Base-by-base conservation (phyloP, 2,113 vertebrate genomes). In the Brachirus orientalis region DNA sequence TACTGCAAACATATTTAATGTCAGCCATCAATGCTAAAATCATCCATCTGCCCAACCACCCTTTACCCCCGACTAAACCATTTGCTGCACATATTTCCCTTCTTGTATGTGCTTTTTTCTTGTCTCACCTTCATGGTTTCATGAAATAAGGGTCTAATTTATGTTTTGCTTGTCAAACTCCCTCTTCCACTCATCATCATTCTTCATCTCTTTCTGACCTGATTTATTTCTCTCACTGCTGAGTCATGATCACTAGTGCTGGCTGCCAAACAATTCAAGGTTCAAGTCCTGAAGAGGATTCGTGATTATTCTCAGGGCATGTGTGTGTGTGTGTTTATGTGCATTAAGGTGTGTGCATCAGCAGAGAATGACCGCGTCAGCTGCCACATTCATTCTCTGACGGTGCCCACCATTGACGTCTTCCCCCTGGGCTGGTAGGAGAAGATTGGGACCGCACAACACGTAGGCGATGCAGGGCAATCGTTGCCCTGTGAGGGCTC, bases 211-310 rank as follows among this genome's bases (percentile, higher is more conserved):
- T 20, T 40, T 47, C 73, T 61, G 10, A 48, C 65, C 14, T 53
- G 54, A 78, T 70, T 57, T 65, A 57, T 79, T 75, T 69, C 55
- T 65, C 45, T 80, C 70, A 81, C 53, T 72, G 75, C 50, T 75
- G 79, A 86, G 75, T 86, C 80, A 69, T 79, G 83, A 88, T 72
- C 75, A 87, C 87, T 62, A 74, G 66, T 45, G 54, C 68, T 45
- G 59, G 58, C 83, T 84, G 71, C 78, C 72, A 82, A 88, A 79
- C 65, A 68, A 88, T 69, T 75, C 48, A 74, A 74, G 76, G 80
- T 87, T 76, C 64, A 72, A 83, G 77, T 69, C 66, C 75, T 69
- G 63, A 64, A 80, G 69, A 67, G 77, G 81, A 77, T 68, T 53
- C 59, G 72, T 72, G 74, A 81, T 84, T 77, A 83, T 63, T 83